Conservation (phyloP, 64 coral and sea anemone species). For the Catalaphyllia jardinei region DNA sequence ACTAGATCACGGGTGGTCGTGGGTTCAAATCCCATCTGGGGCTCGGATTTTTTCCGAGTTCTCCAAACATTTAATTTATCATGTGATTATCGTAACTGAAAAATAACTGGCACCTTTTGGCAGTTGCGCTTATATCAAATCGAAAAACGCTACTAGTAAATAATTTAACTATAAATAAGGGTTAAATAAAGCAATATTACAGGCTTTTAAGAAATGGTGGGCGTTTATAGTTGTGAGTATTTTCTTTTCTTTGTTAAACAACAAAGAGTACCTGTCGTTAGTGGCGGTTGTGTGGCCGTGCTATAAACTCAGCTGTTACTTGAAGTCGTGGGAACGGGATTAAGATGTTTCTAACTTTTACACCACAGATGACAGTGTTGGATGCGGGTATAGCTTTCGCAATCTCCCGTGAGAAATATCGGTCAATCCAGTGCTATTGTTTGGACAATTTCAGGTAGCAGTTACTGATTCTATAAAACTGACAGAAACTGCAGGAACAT, state of each 20-base stretch:
- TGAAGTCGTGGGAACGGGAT: constrained; percentile 21
- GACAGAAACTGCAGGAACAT: background rate
- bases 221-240: background rate
- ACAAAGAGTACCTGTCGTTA: background rate
- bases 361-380: constrained; percentile 40
- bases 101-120: too few relatives aligned
- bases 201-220: background rate
- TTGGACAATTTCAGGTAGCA: background rate
- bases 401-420: constrained; percentile 27
- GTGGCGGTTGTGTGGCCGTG: background rate
- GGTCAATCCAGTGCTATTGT: background rate
- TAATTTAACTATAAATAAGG: too few relatives aligned
- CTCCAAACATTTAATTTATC: too few relatives aligned
- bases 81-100: too few relatives aligned
- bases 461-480: too few relatives aligned
- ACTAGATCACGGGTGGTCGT: too few relatives aligned
- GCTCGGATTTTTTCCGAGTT: too few relatives aligned
- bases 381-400: background rate
- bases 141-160: too few relatives aligned
- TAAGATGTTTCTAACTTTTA: background rate
- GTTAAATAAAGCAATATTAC: too few relatives aligned
- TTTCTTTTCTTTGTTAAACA: background rate
- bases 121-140: too few relatives aligned
- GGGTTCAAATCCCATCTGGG: too few relatives aligned
- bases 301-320: background rate